Percentiles rank a stretch among this genome's conserved stretches.
Evolutionary conservation across 1,140 invertebrate species (phyloP).

Genomic region (Neelides sp.): DNA sequence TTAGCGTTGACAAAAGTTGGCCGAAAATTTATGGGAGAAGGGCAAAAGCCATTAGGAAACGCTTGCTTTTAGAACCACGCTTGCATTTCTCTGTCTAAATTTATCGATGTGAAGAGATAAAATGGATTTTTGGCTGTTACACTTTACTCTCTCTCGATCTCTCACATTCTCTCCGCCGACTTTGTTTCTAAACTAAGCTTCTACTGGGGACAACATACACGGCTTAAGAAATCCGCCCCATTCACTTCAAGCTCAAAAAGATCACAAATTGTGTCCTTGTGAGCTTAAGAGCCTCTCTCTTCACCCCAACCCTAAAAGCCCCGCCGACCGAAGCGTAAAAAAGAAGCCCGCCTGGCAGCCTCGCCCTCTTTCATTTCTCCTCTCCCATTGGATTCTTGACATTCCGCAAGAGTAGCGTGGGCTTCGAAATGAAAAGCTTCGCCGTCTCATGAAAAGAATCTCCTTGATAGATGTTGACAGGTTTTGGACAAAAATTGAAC

Average conservation of each 20-base stretch:
- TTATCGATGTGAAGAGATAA: conserved; percentile 22
- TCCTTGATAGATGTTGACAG: conserved; percentile 23
- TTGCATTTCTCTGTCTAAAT: conserved; percentile 23
- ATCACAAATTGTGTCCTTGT: no score
- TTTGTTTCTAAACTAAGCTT: no score
- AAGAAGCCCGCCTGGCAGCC: no score
- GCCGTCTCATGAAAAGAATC: conserved; percentile 12
- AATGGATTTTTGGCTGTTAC: conserved; percentile 10
- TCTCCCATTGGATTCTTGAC: no score
- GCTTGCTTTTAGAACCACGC: conserved; percentile 21
- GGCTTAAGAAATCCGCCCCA: no score
- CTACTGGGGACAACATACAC: no score
- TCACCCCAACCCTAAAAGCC: no score
- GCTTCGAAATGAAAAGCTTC: conserved; percentile 8
- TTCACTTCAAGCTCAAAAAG: no score
- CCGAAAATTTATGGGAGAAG: conserved; percentile 20
- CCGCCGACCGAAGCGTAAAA: no score
- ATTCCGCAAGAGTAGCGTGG: background rate
- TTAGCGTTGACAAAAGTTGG: conserved; percentile 23
- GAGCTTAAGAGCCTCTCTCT: no score
- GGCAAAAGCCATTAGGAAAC: conserved; percentile 23
- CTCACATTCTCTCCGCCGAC: background rate
- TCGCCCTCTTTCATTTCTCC: no score
- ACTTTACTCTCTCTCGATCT: background rate
- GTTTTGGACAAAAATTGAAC: conserved; percentile 22